These are phyloP conservation scores for Potorous gilbertii DNA, from an alignment of 2,797 vertebrate species.

Conservation along the genomic window DNA sequence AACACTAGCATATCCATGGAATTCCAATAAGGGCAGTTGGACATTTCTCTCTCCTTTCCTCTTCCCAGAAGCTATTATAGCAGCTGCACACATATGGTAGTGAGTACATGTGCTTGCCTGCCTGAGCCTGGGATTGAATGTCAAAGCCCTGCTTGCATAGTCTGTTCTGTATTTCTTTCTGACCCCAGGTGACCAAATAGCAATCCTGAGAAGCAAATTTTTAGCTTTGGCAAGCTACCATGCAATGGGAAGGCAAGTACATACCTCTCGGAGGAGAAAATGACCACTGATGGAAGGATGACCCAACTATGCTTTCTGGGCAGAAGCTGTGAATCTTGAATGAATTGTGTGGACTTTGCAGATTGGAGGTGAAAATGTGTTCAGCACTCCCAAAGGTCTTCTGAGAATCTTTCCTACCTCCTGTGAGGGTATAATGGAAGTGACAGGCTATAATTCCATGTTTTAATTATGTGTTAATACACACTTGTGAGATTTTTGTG, in stretches of 20 bases:
- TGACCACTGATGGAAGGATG: not conserved
- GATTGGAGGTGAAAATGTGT: not conserved
- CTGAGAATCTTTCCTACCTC: not conserved
- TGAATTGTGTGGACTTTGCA: not conserved
- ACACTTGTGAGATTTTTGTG: not conserved
- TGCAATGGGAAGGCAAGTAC: not conserved
- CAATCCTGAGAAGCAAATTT: not conserved
- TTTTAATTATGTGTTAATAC: not conserved
- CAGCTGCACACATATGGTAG: not conserved
- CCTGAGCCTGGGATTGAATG: not conserved
- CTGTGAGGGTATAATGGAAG: not conserved
- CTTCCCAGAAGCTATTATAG: not conserved
- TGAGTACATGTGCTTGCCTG: not conserved
- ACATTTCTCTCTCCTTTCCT: not conserved
- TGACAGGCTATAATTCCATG: not conserved
- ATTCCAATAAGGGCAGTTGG: not conserved
- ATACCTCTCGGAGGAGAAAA: not conserved
- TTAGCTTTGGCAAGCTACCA: not conserved
- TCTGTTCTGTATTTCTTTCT: not conserved
- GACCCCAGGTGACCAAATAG: not conserved
- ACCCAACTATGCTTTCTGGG: not conserved
- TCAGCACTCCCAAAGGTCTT: not conserved
- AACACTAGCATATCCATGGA: not conserved
- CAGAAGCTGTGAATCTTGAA: not conserved
- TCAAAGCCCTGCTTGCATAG: not conserved